Percentiles rank a stretch among this genome's conserved stretches.
phyloP scores from a whole-genome alignment of 2,113 vertebrate genomes.

The Myrmophylax atrothorax region DNA sequence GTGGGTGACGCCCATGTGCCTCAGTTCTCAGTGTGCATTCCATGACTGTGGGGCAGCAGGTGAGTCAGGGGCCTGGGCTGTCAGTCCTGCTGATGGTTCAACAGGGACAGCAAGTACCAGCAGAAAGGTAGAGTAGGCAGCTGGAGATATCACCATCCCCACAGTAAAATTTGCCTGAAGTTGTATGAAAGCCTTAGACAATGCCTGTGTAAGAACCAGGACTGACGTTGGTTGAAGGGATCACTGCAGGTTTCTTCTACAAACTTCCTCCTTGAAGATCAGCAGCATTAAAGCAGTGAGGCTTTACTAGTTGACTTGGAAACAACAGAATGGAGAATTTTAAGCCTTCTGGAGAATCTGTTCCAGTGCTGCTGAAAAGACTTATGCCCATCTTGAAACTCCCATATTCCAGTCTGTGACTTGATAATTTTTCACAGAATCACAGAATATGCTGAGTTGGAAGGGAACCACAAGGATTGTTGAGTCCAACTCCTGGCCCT shows the following conservation, averaged over 20 bases:
- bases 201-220: background rate
- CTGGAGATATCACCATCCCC: background rate
- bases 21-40: fast-evolving
- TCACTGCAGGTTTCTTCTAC: background rate
- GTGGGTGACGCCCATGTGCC: fast-evolving
- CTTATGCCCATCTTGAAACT: background rate
- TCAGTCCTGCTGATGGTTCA: background rate
- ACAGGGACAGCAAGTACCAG: background rate
- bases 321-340: background rate
- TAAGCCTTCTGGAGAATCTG: background rate
- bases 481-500: background rate
- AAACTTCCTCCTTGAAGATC: background rate
- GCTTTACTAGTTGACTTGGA: background rate
- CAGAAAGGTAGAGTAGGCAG: background rate
- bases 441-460: background rate
- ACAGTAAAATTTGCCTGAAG: background rate
- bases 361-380: background rate
- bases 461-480: background rate
- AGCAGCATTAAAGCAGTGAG: background rate
- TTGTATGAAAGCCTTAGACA: background rate
- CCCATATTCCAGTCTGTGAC: background rate
- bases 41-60: background rate
- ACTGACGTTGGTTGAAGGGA: background rate
- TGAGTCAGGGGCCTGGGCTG: background rate
- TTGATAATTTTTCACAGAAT: background rate